Percentiles rank a stretch among this genome's conserved stretches.
Conservation (phyloP, 2,797 vertebrate genomes). For the Thalassophryne amazonica region DNA sequence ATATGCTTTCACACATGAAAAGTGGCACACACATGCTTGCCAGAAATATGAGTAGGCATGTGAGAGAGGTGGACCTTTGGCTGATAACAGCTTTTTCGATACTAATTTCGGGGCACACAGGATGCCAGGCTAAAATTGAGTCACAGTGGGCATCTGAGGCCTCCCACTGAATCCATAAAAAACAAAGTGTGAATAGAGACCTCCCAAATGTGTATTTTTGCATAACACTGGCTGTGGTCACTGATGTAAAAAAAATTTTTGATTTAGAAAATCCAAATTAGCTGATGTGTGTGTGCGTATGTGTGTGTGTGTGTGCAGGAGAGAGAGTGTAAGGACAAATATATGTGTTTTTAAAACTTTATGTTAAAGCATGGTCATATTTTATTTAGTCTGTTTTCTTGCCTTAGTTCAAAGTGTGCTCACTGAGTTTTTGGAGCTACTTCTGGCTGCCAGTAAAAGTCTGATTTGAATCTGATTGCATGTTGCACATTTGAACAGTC, state of each 20-base stretch:
- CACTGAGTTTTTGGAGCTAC: too few species aligned
- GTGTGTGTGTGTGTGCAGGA: too few species aligned
- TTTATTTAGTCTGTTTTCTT: too few species aligned
- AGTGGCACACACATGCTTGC: background rate
- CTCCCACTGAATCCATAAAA: constrained; percentile 16
- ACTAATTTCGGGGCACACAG: constrained; percentile 11
- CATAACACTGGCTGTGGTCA: background rate
- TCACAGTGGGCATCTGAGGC: constrained; percentile 3
- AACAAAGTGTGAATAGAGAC: background rate
- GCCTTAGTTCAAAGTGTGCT: too few species aligned
- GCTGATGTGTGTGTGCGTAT: too few species aligned
- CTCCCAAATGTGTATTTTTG: background rate
- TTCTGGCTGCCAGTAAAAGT: too few species aligned
- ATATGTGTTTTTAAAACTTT: too few species aligned
- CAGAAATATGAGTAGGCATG: constrained; percentile 21
- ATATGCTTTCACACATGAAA: background rate
- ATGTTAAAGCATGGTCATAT: too few species aligned
- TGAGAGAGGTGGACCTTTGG: constrained; percentile 16
- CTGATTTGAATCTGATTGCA: too few species aligned
- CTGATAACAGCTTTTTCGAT: constrained; percentile 17
- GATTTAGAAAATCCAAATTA: background rate
- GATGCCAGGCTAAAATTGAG: constrained; percentile 18
- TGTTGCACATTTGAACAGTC: too few species aligned
- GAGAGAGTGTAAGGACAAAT: too few species aligned
- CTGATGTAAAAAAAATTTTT: background rate